phyloP scores from a whole-genome alignment of 2,113 vertebrate genomes.

The Chaetura pelagica region DNA sequence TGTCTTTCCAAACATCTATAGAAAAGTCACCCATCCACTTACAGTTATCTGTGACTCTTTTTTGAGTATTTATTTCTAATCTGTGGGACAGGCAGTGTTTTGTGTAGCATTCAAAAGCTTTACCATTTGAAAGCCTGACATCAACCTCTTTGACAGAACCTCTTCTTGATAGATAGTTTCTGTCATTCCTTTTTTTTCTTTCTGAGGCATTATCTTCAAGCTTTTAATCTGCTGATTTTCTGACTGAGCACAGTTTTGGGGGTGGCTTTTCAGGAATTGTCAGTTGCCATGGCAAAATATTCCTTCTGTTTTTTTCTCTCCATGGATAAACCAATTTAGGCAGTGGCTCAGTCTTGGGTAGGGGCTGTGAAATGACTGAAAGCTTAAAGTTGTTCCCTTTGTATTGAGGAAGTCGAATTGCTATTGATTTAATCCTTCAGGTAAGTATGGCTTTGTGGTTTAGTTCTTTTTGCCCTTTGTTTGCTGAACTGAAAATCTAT shows the following conservation, averaged over 20 bases:
- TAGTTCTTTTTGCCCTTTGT: background rate
- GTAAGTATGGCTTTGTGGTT: background rate
- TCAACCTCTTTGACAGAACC: background rate
- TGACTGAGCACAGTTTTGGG: slow-evolving; percentile 21
- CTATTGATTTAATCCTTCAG: slow-evolving; percentile 1
- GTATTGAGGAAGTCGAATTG: background rate
- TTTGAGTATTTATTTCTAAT: background rate
- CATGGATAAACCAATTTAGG: background rate
- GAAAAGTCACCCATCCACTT: background rate
- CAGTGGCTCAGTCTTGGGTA: background rate
- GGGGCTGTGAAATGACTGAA: background rate
- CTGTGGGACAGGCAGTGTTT: background rate
- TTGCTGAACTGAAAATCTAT: background rate
- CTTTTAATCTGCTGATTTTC: slow-evolving; percentile 8
- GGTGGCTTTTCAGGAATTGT: slow-evolving; percentile 8
- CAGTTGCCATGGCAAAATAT: slow-evolving; percentile 49
- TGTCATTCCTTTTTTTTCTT: background rate
- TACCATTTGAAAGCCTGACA: background rate
- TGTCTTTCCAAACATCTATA: background rate
- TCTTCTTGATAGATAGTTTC: background rate
- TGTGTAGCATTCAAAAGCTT: background rate
- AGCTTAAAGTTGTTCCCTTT: background rate
- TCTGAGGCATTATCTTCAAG: slow-evolving; percentile 3
- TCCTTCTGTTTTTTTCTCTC: background rate
- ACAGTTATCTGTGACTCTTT: background rate